phyloP scores from a whole-genome alignment of 2,113 vertebrate genomes.

The Chloropsis cyanopogon region DNA sequence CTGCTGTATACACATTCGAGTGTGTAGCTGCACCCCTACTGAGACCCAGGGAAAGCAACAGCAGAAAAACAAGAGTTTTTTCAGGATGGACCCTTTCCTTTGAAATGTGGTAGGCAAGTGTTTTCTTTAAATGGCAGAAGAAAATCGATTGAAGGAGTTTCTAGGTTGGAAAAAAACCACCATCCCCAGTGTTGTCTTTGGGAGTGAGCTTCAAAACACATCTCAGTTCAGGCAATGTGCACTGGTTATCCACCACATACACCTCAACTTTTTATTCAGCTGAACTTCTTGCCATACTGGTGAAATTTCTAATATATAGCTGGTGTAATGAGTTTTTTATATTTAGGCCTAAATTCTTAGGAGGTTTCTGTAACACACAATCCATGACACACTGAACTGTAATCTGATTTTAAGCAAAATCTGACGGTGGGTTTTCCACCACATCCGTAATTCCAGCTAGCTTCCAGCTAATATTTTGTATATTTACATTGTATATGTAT shows the following conservation, averaged over 20 bases:
- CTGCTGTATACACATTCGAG: neutral
- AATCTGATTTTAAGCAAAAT: neutral
- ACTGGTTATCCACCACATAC: neutral
- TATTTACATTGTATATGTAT: neutral
- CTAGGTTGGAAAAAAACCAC: neutral
- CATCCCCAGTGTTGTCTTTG: neutral
- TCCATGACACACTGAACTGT: neutral
- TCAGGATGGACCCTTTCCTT: neutral
- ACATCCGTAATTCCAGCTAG: neutral
- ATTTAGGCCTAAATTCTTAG: neutral
- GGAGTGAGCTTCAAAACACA: neutral
- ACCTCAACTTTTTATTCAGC: neutral
- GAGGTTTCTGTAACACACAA: neutral
- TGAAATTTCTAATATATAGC: neutral
- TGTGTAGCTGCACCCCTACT: conserved; percentile 3
- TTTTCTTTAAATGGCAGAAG: conserved; percentile 15
- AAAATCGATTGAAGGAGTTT: conserved; percentile 6
- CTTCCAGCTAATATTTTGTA: neutral
- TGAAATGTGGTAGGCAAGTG: conserved; percentile 21
- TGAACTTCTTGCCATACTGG: neutral
- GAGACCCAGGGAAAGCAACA: conserved; percentile 10
- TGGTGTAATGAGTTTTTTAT: neutral
- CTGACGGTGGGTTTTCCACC: neutral
- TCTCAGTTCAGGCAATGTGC: neutral
- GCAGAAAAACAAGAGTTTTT: conserved; percentile 9